Percentiles rank a stretch among this genome's conserved stretches.
Conservation (phyloP, 1,140 invertebrate genomes). For the Drosophila baimaii region DNA sequence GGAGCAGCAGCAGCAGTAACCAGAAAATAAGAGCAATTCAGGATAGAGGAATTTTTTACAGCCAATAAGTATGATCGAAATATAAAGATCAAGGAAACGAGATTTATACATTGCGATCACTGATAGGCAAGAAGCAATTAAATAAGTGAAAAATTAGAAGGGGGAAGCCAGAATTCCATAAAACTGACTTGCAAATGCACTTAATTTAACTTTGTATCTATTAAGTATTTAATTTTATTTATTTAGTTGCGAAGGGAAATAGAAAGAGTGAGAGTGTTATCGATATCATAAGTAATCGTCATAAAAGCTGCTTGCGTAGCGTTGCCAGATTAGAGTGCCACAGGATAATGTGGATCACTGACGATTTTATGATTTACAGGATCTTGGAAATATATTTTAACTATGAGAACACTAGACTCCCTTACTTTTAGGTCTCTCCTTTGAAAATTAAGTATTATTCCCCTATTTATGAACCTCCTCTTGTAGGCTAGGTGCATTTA, state of each 20-base stretch:
- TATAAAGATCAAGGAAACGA: slow-evolving; percentile 2
- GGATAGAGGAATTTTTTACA: slow-evolving; percentile 14
- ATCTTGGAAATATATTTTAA: background rate
- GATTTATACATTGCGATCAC: slow-evolving; percentile 13
- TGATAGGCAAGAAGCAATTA: slow-evolving; percentile 37
- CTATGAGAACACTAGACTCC: background rate
- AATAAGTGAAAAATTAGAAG: slow-evolving; percentile 18
- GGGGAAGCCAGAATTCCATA: background rate
- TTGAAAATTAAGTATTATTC: background rate
- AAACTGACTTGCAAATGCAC: slow-evolving; percentile 11
- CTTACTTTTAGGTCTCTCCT: too few relatives aligned
- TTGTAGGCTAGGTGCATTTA: background rate
- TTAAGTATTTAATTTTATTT: too few relatives aligned
- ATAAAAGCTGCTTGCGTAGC: too few relatives aligned
- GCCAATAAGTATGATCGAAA: slow-evolving; percentile 4
- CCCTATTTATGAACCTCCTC: background rate
- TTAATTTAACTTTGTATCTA: background rate
- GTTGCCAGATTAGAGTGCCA: too few relatives aligned
- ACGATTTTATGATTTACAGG: background rate
- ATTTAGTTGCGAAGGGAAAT: background rate
- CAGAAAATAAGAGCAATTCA: background rate
- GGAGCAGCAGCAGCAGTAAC: slow-evolving; percentile 22
- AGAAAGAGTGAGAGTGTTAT: background rate
- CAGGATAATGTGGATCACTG: too few relatives aligned
- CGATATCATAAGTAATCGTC: background rate